Evolutionary conservation across 2,113 vertebrate genomes (phyloP), one percentile per base, ranked within the genome.

Genomic region (Prinia subflava): DNA sequence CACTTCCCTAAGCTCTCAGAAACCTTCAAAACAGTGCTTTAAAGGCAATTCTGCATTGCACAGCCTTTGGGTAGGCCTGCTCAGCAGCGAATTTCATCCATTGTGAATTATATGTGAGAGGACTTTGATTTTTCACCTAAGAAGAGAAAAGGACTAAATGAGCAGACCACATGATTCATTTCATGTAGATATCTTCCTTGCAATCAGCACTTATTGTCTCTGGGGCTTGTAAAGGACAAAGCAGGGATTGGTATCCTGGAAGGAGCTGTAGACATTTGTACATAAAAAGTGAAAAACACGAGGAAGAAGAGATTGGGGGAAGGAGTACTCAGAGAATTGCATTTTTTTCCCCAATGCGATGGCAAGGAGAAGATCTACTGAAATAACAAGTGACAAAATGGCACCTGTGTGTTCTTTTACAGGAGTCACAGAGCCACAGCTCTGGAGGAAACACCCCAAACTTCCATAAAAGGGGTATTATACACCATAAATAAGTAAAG

Each of bases 151-250:
- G 31, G 18, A 55, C 79, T 90, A 81, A 94, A 87, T 4, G 28
- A 95, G 59, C 44, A 83, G 62, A 63, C 71, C 65, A 55, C n/a
- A 76, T 91, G 83, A 87, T 64, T 91, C 53, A 74, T 91, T 94
- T 92, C 46, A 76, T 87, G 65, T 35, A 87, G 86, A 68, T 73
- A 68, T 65, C 42, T 35, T 37, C 44, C 71, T 73, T 95, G 83
- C 95, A 97, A 95, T 97, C 96, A 97, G 90, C 60, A 63, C 39
- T 85, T 95, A 96, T 90, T 96, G 93, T 96, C 79, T 94, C 69
- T 84, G 52, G 25, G 64, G 37, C 77, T 78, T 80, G 74, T 33
- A 69, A 92, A 92, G 88, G 85, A 90, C 77, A 94, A 90, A 96
- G 88, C 64, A 93, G 41, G n/a, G n/a, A 39, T 24, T 93, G 47